These are phyloP conservation scores for Passerina amoena DNA, from an alignment of 2,113 vertebrate genomes.

Conservation along the genomic window DNA sequence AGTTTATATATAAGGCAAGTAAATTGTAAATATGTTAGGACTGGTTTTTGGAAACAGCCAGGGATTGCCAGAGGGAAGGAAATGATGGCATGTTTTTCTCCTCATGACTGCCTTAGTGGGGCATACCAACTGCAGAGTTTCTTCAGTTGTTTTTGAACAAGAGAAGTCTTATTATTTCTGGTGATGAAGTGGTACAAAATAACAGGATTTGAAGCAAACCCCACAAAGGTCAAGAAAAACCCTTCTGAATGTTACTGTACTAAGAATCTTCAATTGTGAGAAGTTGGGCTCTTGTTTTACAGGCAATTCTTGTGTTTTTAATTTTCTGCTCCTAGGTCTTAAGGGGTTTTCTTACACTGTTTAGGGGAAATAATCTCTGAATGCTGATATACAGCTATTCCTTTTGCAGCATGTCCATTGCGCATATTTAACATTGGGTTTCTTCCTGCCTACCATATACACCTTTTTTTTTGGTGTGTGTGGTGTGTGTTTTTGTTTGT, in stretches of 20 bases:
- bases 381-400: not conserved
- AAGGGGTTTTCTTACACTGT: not conserved
- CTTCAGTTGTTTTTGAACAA: not conserved
- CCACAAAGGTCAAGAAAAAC: not conserved
- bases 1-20: not conserved
- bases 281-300: not conserved
- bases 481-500: not conserved
- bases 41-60: not conserved
- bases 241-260: not conserved
- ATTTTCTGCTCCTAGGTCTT: not conserved
- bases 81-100: not conserved
- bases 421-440: not conserved
- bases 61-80: not conserved
- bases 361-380: not conserved
- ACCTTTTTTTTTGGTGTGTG: rapidly evolving
- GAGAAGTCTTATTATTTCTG: not conserved
- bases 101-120: not conserved
- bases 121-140: not conserved
- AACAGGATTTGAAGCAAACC: not conserved
- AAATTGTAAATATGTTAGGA: not conserved
- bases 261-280: not conserved
- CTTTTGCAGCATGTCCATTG: not conserved
- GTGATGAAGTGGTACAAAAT: not conserved
- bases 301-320: not conserved
- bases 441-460: not conserved